Percentiles rank a stretch among this genome's conserved stretches.
Conservation (phyloP, 2,113 vertebrate genomes). For the Chamaetylas fuelleborni region DNA sequence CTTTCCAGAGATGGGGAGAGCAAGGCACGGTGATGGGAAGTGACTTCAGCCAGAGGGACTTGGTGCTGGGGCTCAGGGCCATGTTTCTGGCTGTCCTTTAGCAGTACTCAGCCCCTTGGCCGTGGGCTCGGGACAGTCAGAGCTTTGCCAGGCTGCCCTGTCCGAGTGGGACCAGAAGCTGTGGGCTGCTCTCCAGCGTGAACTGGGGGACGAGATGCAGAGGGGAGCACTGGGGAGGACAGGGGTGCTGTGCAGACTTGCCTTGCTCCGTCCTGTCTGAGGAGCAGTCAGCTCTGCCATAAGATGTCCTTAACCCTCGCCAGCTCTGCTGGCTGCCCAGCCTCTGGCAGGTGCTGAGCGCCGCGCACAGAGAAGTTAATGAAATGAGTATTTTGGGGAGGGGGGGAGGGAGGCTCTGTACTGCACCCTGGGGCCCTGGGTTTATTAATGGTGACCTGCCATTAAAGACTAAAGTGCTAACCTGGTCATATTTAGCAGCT, state of each 20-base stretch:
- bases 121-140: neutral
- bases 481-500: constrained; percentile 92
- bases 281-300: neutral
- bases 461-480: constrained; percentile 88
- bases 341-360: constrained; percentile 40
- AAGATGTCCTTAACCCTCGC: constrained; percentile 23
- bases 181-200: neutral
- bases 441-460: constrained; percentile 88
- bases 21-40: accelerated
- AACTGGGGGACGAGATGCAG: accelerated
- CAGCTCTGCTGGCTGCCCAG: neutral
- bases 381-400: constrained; percentile 66
- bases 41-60: neutral
- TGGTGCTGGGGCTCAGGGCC: neutral
- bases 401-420: constrained; percentile 73
- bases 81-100: neutral
- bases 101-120: neutral
- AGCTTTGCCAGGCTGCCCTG: too few species aligned
- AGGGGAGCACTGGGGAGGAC: neutral
- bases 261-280: neutral
- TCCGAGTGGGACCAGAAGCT: too few species aligned
- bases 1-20: neutral
- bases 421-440: constrained; percentile 83
- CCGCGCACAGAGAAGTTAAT: constrained; percentile 52
- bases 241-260: neutral